phyloP scores from a whole-genome alignment of 2,113 vertebrate species.

The Macaca nemestrina region DNA sequence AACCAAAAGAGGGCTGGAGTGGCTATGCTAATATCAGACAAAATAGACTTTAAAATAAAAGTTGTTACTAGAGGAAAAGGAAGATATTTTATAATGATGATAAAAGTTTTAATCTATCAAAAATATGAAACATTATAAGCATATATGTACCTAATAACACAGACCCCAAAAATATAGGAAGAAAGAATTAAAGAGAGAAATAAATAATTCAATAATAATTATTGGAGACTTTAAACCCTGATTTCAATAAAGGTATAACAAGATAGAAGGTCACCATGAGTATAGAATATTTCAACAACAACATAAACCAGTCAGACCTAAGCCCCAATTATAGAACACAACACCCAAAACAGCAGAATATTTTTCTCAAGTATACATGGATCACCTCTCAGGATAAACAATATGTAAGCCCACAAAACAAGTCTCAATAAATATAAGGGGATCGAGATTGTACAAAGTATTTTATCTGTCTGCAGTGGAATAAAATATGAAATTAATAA shows the following conservation, averaged over 20 bases:
- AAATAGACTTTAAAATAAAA: too few species aligned
- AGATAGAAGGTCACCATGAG: background rate
- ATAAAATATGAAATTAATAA: background rate
- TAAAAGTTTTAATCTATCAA: background rate
- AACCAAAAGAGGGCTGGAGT: too few species aligned
- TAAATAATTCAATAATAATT: background rate
- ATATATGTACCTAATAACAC: background rate
- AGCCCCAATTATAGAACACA: background rate
- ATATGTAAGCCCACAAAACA: background rate
- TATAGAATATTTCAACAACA: background rate
- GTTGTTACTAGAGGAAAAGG: too few species aligned
- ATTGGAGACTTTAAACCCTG: background rate
- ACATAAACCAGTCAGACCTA: background rate
- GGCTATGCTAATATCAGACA: too few species aligned
- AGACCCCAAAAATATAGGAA: background rate
- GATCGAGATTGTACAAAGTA: background rate
- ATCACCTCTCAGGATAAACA: background rate
- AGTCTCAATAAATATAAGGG: background rate
- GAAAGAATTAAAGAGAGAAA: background rate
- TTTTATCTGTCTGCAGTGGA: background rate
- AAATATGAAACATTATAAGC: background rate
- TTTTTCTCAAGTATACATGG: background rate
- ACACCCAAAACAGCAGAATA: background rate
- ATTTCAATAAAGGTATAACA: background rate
- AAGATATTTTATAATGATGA: too few species aligned